These are phyloP conservation scores for Drosophila silvestris DNA, from an alignment of 2,888 invertebrate species.

Conservation along the genomic window DNA sequence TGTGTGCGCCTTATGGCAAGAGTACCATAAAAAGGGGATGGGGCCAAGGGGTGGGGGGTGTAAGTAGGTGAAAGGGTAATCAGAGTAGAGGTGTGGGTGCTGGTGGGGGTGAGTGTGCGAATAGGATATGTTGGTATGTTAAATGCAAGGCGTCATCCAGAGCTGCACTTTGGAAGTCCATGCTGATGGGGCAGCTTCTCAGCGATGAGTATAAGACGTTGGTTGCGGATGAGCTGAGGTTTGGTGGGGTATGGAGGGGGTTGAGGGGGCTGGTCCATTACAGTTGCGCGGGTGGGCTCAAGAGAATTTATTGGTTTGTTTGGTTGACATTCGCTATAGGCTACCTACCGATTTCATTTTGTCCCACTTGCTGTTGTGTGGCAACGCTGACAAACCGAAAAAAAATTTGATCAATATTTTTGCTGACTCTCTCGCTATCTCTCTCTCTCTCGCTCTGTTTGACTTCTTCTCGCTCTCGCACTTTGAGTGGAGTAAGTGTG, in stretches of 20 bases:
- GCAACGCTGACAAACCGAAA: constrained; percentile 64
- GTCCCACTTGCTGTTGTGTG: constrained; percentile 62
- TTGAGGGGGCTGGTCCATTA: constrained; percentile 39
- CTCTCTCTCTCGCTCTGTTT: neutral
- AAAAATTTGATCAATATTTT: constrained; percentile 76
- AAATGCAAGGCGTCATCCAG: constrained; percentile 28
- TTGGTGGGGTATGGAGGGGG: neutral
- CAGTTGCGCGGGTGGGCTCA: constrained; percentile 8
- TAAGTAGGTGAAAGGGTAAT: neutral
- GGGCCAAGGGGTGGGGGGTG: neutral
- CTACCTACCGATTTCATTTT: constrained; percentile 44
- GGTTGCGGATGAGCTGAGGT: neutral
- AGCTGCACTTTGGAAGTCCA: constrained; percentile 31
- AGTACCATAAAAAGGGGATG: constrained; percentile 2
- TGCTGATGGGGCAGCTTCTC: constrained; percentile 24
- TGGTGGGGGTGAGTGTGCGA: neutral
- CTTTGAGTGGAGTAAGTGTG: neutral
- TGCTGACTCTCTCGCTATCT: constrained; percentile 10
- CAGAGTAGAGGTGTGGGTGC: neutral
- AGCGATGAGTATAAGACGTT: neutral
- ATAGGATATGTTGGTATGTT: constrained; percentile 14
- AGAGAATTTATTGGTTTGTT: constrained; percentile 56
- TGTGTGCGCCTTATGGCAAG: constrained; percentile 43
- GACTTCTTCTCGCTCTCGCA: neutral
- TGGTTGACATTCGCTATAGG: constrained; percentile 43